phyloP scores from a whole-genome alignment of 2,113 vertebrate species.

The Emydura subglobosa region DNA sequence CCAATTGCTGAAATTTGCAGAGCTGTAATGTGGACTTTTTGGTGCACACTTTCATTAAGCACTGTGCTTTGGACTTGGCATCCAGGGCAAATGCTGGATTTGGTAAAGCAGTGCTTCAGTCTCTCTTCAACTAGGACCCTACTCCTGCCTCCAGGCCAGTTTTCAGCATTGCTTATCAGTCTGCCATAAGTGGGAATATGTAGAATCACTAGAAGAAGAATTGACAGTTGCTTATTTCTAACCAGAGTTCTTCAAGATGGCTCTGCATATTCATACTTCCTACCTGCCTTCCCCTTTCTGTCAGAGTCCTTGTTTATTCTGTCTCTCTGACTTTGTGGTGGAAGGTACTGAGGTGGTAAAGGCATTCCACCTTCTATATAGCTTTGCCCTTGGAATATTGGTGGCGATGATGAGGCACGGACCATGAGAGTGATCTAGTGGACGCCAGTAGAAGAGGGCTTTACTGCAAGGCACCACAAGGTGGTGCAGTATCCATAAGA shows the following conservation, averaged over 20 bases:
- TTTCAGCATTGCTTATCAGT: neutral
- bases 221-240: neutral
- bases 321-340: neutral
- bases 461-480: neutral
- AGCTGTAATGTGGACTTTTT: neutral
- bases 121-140: neutral
- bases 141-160: neutral
- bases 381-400: neutral
- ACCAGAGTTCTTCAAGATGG: no score
- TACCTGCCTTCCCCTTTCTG: neutral
- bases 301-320: neutral
- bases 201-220: neutral
- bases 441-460: neutral
- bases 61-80: neutral
- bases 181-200: neutral
- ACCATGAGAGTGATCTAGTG: neutral
- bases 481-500: neutral
- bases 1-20: neutral
- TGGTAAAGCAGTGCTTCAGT: neutral
- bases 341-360: neutral
- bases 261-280: neutral
- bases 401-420: neutral
- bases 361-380: neutral
- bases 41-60: neutral
- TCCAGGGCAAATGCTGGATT: neutral